A percentile compares a stretch with the other conserved stretches of the same genome.
These are phyloP conservation scores for Anguilla pacifica DNA, from an alignment of 2,797 vertebrate species.

Conservation along the genomic window DNA sequence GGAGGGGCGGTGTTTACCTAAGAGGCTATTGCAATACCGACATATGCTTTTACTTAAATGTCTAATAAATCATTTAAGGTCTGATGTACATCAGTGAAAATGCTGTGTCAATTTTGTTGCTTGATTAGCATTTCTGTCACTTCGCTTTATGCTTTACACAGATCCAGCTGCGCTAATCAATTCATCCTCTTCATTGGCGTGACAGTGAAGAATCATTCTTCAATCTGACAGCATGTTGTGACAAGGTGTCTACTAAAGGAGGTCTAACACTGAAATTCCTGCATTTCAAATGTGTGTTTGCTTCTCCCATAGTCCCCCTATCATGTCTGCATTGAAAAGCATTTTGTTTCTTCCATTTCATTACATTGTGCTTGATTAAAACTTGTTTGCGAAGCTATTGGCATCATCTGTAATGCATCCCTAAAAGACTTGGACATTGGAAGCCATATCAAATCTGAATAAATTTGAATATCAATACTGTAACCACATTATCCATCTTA, in stretches of 20 bases:
- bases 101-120: conserved; percentile 68
- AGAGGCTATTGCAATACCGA: conserved; percentile 56
- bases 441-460: not conserved
- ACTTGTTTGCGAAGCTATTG: not conserved
- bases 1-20: conserved; percentile 64
- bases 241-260: conserved; percentile 54
- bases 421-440: not conserved
- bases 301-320: too few relatives aligned
- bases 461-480: not conserved
- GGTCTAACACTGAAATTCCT: conserved; percentile 46
- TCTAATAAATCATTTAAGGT: conserved; percentile 68
- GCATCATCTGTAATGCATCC: not conserved
- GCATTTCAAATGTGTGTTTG: not conserved
- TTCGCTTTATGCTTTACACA: conserved; percentile 73
- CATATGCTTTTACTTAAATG: conserved; percentile 59
- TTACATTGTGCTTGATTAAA: not conserved
- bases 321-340: not conserved
- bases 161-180: conserved; percentile 72
- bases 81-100: conserved; percentile 62
- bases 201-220: conserved; percentile 63
- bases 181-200: conserved; percentile 62
- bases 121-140: conserved; percentile 72
- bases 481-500: not conserved
- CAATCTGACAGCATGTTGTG: conserved; percentile 61
- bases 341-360: not conserved